phyloP scores from a whole-genome alignment of 2,113 vertebrate species.

The Nycticebus coucang region DNA sequence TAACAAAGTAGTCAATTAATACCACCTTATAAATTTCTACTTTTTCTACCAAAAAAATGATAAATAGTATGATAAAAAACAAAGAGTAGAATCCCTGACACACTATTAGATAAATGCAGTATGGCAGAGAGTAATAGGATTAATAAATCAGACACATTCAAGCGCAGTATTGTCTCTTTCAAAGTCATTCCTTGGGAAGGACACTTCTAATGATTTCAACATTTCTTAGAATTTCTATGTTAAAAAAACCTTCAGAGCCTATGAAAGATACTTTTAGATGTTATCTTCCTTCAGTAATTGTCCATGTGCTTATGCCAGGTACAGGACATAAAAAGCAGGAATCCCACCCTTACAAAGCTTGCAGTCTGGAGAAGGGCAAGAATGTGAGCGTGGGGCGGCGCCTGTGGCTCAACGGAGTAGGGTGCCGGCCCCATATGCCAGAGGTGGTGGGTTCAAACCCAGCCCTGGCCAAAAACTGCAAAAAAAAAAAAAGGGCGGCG shows the following conservation, averaged over 20 bases:
- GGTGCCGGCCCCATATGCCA: too few relatives aligned
- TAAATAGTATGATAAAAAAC: not conserved
- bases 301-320: not conserved
- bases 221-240: conserved; percentile 13
- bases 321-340: not conserved
- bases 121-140: not conserved
- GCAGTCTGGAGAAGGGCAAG: not conserved
- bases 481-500: too few relatives aligned
- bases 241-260: not conserved
- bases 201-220: not conserved
- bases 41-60: not conserved
- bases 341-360: not conserved
- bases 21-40: not conserved
- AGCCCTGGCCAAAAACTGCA: too few relatives aligned
- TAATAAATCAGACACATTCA: not conserved
- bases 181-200: not conserved
- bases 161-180: not conserved
- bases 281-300: not conserved
- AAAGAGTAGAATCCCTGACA: not conserved
- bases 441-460: too few relatives aligned
- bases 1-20: conserved; percentile 20
- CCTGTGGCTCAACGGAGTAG: too few relatives aligned
- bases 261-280: not conserved
- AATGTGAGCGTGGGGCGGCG: too few relatives aligned
- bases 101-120: not conserved